These are phyloP conservation scores for Coregonus ussuriensis DNA, from an alignment of 2,797 vertebrate genomes.

Conservation along the genomic window DNA sequence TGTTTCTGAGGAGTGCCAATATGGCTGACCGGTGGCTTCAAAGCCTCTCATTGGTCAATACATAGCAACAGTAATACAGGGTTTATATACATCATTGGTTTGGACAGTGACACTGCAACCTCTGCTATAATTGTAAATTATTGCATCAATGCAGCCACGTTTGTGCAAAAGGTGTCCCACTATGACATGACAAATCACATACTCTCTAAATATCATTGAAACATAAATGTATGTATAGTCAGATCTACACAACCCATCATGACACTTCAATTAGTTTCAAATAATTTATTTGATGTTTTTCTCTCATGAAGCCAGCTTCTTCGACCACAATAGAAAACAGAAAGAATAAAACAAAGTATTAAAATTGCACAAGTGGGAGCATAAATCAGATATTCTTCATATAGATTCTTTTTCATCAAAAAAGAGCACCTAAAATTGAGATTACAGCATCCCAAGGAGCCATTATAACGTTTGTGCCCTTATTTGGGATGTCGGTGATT, in stretches of 20 bases:
- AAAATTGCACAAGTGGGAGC: conserved; percentile 19
- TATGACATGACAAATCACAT: not conserved
- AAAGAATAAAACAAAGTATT: conserved; percentile 8
- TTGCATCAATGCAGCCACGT: not conserved
- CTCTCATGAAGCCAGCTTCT: conserved; percentile 69
- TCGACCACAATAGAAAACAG: conserved; percentile 53
- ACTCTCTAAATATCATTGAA: not conserved
- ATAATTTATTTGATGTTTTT: conserved; percentile 48
- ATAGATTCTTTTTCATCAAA: not conserved
- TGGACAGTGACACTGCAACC: too few species aligned
- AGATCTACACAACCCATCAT: not conserved
- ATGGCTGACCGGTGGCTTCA: too few species aligned
- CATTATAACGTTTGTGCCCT: not conserved
- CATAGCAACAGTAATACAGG: too few species aligned
- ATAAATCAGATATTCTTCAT: not conserved
- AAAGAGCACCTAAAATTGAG: not conserved
- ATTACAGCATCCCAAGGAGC: not conserved
- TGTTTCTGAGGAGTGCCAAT: too few species aligned
- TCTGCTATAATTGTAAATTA: too few species aligned
- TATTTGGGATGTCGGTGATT: not conserved
- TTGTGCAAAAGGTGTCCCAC: conserved; percentile 18
- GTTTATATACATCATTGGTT: too few species aligned
- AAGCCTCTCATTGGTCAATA: too few species aligned
- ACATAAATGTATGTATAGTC: not conserved
- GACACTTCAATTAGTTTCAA: not conserved